Evolutionary conservation across 2,888 invertebrate species (phyloP).

Genomic region (Drosophila yooni): DNA sequence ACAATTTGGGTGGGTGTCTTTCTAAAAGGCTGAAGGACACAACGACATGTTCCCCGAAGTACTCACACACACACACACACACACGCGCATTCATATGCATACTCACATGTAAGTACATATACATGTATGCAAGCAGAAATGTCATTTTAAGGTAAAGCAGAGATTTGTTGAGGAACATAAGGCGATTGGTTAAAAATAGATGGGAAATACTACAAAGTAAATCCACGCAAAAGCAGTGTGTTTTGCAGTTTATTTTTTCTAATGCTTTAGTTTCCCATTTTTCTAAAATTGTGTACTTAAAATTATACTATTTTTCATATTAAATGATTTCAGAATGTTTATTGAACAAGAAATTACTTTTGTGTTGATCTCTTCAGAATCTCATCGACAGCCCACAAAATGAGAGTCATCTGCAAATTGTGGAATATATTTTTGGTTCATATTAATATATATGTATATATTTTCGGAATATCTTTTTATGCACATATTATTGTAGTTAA

Average conservation of each 20-base stretch:
- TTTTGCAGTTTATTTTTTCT: neutral
- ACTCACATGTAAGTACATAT: neutral
- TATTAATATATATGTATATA: too few relatives aligned
- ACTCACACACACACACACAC: neutral
- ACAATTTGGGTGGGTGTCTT: conserved; percentile 21
- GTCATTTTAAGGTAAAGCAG: neutral
- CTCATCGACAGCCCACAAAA: neutral
- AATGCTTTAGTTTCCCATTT: neutral
- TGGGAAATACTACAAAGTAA: neutral
- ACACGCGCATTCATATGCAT: neutral
- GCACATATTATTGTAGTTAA: neutral
- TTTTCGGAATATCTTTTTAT: neutral
- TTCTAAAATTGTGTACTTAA: neutral
- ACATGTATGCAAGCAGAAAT: neutral
- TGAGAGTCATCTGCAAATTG: rapidly evolving
- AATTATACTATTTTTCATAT: neutral
- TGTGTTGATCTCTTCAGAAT: neutral
- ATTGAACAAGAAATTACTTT: neutral
- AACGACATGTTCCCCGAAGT: neutral
- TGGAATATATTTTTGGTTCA: too few relatives aligned
- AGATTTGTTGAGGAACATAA: neutral
- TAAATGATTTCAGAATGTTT: neutral
- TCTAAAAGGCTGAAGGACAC: conserved; percentile 14
- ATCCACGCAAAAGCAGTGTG: neutral
- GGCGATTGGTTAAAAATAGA: neutral